Conservation (phyloP, 2,797 vertebrate species). For the Gallinago solitaria region DNA sequence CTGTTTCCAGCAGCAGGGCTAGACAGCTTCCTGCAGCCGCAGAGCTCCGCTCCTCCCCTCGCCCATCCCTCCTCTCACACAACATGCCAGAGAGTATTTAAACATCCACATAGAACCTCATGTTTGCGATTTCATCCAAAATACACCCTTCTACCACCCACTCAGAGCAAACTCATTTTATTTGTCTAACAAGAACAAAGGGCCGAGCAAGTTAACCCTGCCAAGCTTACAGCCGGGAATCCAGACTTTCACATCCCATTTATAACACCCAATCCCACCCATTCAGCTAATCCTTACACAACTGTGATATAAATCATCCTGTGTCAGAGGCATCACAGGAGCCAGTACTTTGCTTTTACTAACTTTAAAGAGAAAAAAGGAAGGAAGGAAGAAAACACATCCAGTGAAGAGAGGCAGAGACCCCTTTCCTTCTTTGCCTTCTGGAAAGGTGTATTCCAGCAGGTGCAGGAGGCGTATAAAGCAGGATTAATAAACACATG, state of each 20-base stretch:
- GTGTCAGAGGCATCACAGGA: background rate
- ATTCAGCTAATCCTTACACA: slow-evolving; percentile 41
- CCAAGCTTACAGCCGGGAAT: background rate
- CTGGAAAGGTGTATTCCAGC: background rate
- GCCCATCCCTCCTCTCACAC: slow-evolving; percentile 16
- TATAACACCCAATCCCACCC: slow-evolving; percentile 30
- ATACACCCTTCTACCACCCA: slow-evolving; percentile 57
- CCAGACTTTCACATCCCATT: slow-evolving; percentile 20
- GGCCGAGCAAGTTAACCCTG: background rate
- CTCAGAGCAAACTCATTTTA: slow-evolving; percentile 54
- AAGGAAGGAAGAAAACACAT: background rate
- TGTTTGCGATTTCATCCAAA: slow-evolving; percentile 51
- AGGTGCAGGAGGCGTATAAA: background rate
- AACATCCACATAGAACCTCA: slow-evolving; percentile 23
- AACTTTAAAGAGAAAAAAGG: background rate
- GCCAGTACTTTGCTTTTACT: background rate
- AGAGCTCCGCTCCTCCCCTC: background rate
- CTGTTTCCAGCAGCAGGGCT: slow-evolving; percentile 21
- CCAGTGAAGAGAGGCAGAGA: background rate
- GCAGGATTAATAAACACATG: background rate
- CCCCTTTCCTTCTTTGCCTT: background rate
- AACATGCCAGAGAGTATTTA: slow-evolving; percentile 10
- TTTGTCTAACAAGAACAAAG: slow-evolving; percentile 65
- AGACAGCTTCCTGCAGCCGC: slow-evolving; percentile 29
- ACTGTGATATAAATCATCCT: background rate